A percentile compares a stretch with the other conserved stretches of the same genome.
Conservation (phyloP, 2,797 vertebrate species). For the Labeo calbasu region DNA sequence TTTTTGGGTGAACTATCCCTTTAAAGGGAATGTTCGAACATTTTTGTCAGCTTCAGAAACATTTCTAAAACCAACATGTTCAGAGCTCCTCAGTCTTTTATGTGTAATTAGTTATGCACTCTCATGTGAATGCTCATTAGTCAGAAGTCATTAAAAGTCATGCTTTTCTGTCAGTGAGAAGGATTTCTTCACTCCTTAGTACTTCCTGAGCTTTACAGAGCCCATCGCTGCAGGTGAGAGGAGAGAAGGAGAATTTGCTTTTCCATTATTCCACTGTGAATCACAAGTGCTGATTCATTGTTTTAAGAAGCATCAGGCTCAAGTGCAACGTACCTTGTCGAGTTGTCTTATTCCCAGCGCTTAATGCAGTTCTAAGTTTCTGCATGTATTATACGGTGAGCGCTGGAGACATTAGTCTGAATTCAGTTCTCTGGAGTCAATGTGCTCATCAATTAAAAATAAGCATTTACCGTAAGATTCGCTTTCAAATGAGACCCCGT, state of each 20-base stretch:
- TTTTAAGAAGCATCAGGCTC: neutral
- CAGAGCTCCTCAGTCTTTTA: conserved; percentile 9
- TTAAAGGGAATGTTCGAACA: neutral
- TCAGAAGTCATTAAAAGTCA: conserved; percentile 19
- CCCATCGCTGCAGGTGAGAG: neutral
- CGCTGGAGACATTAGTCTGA: neutral
- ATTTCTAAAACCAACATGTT: conserved; percentile 12
- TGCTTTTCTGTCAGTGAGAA: conserved; percentile 14
- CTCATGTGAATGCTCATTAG: conserved; percentile 21
- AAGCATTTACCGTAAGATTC: conserved; percentile 17
- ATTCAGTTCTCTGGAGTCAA: conserved; percentile 3
- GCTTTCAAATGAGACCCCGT: neutral
- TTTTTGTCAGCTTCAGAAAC: neutral
- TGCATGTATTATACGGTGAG: conserved; percentile 4
- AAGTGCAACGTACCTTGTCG: neutral
- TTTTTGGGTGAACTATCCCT: too few species aligned
- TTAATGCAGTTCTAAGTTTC: conserved; percentile 6
- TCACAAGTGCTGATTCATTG: conserved; percentile 24
- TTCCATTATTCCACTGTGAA: neutral
- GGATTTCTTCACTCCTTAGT: neutral
- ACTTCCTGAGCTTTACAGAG: neutral
- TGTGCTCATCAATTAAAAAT: conserved; percentile 16
- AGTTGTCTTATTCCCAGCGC: neutral
- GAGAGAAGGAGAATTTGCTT: neutral
- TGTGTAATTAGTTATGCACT: conserved; percentile 26